phyloP scores from a whole-genome alignment of 2,888 invertebrate species.

The Athrips mouffetella region DNA sequence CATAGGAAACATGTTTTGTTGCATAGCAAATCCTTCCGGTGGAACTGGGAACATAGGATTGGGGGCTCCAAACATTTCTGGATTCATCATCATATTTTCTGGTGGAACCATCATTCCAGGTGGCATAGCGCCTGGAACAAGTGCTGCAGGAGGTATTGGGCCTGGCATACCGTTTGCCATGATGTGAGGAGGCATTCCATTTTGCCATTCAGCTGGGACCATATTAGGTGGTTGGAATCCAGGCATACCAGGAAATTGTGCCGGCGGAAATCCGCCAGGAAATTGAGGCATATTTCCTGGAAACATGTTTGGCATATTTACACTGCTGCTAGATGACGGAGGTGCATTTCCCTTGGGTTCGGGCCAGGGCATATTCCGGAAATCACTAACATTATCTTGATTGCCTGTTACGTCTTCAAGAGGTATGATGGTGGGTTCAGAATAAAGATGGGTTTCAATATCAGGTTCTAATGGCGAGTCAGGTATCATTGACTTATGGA shows the following conservation, averaged over 20 bases:
- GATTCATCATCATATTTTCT: slow-evolving; percentile 70
- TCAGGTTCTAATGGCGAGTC: slow-evolving; percentile 93
- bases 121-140: slow-evolving; percentile 52
- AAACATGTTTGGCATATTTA: slow-evolving; percentile 66
- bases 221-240: slow-evolving; percentile 63
- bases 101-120: slow-evolving; percentile 69
- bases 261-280: slow-evolving; percentile 64
- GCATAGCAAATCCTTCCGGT: slow-evolving; percentile 67
- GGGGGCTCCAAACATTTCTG: slow-evolving; percentile 59
- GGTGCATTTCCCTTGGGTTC: slow-evolving; percentile 86
- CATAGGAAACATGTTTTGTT: slow-evolving; percentile 70
- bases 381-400: slow-evolving; percentile 88
- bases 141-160: slow-evolving; percentile 46
- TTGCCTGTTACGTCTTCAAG: slow-evolving; percentile 92
- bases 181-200: slow-evolving; percentile 57
- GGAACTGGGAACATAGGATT: slow-evolving; percentile 56
- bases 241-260: slow-evolving; percentile 65
- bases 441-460: slow-evolving; percentile 85
- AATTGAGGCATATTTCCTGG: slow-evolving; percentile 66
- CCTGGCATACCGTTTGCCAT: slow-evolving; percentile 57
- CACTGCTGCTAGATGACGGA: slow-evolving; percentile 39
- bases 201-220: slow-evolving; percentile 61
- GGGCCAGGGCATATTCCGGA: slow-evolving; percentile 88
- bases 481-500: slow-evolving; percentile 89
- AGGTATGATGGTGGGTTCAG: slow-evolving; percentile 90